Conservation (phyloP, 2,113 vertebrate species). For the Micronycteris hirsuta region DNA sequence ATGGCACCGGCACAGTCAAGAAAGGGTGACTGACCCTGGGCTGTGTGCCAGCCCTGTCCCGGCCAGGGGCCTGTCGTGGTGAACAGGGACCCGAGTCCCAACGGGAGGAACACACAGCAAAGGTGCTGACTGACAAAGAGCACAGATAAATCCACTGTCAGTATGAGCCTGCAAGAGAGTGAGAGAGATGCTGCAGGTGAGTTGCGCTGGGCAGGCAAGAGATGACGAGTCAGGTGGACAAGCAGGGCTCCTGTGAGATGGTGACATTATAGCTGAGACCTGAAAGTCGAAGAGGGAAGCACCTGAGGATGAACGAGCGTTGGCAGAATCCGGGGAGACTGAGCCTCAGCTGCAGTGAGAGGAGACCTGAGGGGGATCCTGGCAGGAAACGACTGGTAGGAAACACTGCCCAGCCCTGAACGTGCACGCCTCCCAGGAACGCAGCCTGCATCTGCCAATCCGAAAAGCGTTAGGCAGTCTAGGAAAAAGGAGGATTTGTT, state of each 20-base stretch:
- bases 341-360: not conserved
- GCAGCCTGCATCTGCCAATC: not conserved
- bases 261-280: not conserved
- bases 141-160: not conserved
- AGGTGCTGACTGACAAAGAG: not conserved
- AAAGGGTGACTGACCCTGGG: rapidly evolving
- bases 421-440: rapidly evolving
- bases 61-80: rapidly evolving
- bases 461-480: not conserved
- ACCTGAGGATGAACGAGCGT: rapidly evolving
- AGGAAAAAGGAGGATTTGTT: not conserved
- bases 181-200: not conserved
- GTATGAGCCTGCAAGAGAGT: rapidly evolving
- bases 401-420: not conserved
- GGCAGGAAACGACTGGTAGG: not conserved
- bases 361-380: not conserved
- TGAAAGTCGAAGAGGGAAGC: not conserved
- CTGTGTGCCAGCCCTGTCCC: not conserved
- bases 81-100: not conserved
- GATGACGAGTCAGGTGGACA: rapidly evolving
- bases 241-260: not conserved
- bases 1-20: rapidly evolving
- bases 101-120: not conserved
- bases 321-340: not conserved
- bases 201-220: rapidly evolving